Evolutionary conservation across 1,140 invertebrate genomes (phyloP).

Genomic region (Dendrolimus kikuchii): DNA sequence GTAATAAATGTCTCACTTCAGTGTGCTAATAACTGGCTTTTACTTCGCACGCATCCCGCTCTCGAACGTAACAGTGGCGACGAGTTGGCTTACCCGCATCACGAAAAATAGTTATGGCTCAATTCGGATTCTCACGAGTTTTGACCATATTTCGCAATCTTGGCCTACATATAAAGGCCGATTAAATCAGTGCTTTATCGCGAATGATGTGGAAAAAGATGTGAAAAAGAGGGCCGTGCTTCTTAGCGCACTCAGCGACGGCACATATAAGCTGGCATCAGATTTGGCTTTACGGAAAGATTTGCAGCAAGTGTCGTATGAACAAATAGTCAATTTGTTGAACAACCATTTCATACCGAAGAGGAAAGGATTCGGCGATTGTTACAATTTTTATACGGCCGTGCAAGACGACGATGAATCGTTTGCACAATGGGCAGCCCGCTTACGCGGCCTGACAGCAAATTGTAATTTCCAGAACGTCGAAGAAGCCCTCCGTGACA

Average conservation of each 20-base stretch:
- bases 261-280: constrained; percentile 22
- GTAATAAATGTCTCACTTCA: no score
- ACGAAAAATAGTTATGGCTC: no score
- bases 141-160: no score
- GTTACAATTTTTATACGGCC: constrained; percentile 25
- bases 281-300: constrained; percentile 24
- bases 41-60: no score
- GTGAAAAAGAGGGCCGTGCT: constrained; percentile 13
- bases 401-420: constrained; percentile 17
- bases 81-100: no score
- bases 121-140: no score
- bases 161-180: no score
- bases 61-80: no score
- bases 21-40: no score
- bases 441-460: constrained; percentile 23
- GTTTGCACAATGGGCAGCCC: constrained; percentile 23
- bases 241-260: constrained; percentile 20
- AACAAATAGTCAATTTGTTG: constrained; percentile 19
- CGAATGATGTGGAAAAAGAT: background rate
- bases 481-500: no score
- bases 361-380: constrained; percentile 22
- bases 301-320: constrained; percentile 18
- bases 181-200: no score
- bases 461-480: constrained; percentile 19
- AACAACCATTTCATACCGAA: constrained; percentile 25